These are phyloP conservation scores for Calvadosia cruxmelitensis DNA, from an alignment of 30 jellyfish, hydroid and myxozoan genomes.

Conservation along the genomic window DNA sequence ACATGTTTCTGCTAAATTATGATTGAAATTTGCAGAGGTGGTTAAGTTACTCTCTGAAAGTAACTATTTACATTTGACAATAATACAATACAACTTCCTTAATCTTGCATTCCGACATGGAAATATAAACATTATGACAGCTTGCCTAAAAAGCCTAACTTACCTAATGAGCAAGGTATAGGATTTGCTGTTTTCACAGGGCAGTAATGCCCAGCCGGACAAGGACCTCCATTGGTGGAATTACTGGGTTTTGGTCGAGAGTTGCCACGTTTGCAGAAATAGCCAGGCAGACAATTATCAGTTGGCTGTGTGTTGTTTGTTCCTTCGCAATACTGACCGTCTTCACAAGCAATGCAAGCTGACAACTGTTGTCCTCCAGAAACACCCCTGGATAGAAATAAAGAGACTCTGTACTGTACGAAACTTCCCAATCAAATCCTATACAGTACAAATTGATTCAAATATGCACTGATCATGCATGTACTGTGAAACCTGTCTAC, in stretches of 20 bases:
- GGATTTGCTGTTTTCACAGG: conserved; percentile 72
- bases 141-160: background rate
- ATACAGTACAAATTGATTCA: background rate
- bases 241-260: conserved; percentile 68
- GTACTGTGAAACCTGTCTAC: no score
- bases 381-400: conserved; percentile 34
- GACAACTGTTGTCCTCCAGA: conserved; percentile 73
- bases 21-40: no score
- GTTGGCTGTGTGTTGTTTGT: conserved; percentile 80
- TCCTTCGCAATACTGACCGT: conserved; percentile 84
- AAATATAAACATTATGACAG: background rate
- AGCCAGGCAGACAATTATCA: conserved; percentile 79
- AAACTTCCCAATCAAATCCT: background rate
- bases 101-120: no score
- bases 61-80: no score
- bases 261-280: conserved; percentile 88
- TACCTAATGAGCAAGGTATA: conserved; percentile 62
- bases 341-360: conserved; percentile 69
- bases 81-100: background rate
- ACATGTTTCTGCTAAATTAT: no score
- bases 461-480: no score
- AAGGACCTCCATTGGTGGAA: conserved; percentile 74
- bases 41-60: no score
- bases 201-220: conserved; percentile 84
- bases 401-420: background rate